Evolutionary conservation across 2,888 invertebrate genomes (phyloP).

Genomic region (Hemithea aestivaria): DNA sequence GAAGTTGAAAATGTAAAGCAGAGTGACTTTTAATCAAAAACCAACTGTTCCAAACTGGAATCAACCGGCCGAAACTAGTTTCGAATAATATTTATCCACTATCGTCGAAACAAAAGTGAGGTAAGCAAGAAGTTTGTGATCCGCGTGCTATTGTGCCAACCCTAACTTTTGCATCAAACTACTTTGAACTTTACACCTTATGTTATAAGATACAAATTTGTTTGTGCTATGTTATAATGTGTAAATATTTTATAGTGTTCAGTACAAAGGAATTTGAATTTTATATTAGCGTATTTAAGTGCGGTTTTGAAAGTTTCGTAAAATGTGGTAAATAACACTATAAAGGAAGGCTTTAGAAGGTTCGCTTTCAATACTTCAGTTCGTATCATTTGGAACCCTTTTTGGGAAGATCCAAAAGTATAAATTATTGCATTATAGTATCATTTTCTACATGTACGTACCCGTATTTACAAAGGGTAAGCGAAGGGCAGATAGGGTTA

Average conservation of each 20-base stretch:
- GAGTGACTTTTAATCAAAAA: constrained; percentile 50
- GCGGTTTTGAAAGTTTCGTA: constrained; percentile 19
- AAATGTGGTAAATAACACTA: constrained; percentile 15
- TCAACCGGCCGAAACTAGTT: constrained; percentile 53
- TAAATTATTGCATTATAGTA: constrained; percentile 21
- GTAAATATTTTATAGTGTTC: constrained; percentile 28
- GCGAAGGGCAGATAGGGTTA: neutral
- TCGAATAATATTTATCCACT: constrained; percentile 61
- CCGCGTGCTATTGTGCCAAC: constrained; percentile 25
- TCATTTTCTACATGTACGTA: constrained; percentile 5
- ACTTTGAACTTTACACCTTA: constrained; percentile 28
- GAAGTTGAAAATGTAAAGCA: constrained; percentile 18
- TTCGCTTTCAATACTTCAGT: constrained; percentile 22
- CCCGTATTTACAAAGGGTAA: constrained; percentile 1
- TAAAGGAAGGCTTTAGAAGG: constrained; percentile 21
- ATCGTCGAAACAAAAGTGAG: constrained; percentile 56
- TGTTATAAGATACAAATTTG: constrained; percentile 14
- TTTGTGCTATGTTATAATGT: constrained; percentile 15
- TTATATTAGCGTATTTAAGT: constrained; percentile 23
- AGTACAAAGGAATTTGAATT: constrained; percentile 30
- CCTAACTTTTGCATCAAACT: constrained; percentile 19
- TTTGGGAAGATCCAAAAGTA: constrained; percentile 17
- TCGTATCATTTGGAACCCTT: constrained; percentile 24
- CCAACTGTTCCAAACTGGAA: constrained; percentile 48
- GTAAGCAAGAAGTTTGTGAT: constrained; percentile 49